Evolutionary conservation across 37 sponge, comb jelly and placozoan genomes (phyloP), one percentile per base, ranked within the genome.

Genomic region (Agelas oroides): DNA sequence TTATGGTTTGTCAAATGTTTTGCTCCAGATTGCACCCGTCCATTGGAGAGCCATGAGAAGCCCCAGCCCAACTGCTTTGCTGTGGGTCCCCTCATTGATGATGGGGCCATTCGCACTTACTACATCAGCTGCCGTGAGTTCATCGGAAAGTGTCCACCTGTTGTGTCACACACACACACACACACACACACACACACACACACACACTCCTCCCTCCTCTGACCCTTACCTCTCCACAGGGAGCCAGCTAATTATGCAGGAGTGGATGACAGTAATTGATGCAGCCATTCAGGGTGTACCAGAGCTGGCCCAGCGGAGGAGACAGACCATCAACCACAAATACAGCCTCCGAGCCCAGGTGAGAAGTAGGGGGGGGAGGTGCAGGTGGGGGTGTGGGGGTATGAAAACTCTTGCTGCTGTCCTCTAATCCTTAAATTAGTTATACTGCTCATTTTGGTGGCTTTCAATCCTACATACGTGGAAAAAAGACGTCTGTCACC

Each of bases 201-300:
- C n/a, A n/a, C 33, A 39, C 53, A 38, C 35, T 72, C 23, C 36
- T 69, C 35, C 32, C 32, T 27, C 59, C 62, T 28, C 19, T 6
- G 20, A 35, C 52, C 79, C 54, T 14, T 59, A 8, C 25, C 39
- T 28, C 33, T 34, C 8, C 76, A 33, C 77, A 95, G 96, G 40
- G 57, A 80, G 72, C 34, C 53, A 53, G 0, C 77, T 76, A 34
- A 82, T 71, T 17, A 94, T 89, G 92, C 81, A 78, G 41, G 88
- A 92, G 67, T 97, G 97, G 97, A 94, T 97, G 87, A 74, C 94
- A 20, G 94, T 88, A 37, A 92, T 97, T 46, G 97, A 97, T 76
- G 92, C 97, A 66, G 92, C 92, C 32, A 91, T 97, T 20, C 92
- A 97, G 71, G 97, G 97, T 36, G 92, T 92, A 0, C 87, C 93